These are phyloP conservation scores for Drosophila bocki DNA, from an alignment of 1,140 invertebrate species.

Conservation along the genomic window DNA sequence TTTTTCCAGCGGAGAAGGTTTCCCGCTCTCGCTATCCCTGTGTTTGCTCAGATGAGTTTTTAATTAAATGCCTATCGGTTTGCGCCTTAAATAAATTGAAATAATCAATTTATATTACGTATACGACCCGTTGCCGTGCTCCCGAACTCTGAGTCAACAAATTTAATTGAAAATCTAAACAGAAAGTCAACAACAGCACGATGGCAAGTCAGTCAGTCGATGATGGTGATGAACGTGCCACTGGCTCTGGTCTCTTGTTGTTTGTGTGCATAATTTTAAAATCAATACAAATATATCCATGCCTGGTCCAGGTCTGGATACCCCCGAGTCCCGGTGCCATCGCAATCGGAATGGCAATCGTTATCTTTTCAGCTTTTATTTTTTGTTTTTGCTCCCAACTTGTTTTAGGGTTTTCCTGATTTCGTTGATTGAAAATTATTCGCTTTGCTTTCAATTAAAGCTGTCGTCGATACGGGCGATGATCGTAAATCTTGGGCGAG, in stretches of 20 bases:
- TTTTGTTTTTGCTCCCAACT: constrained; percentile 10
- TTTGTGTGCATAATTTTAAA: constrained; percentile 85
- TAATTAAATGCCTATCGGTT: constrained; percentile 82
- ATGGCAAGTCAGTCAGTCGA: constrained; percentile 49
- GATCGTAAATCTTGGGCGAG: constrained; percentile 68
- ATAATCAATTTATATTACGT: constrained; percentile 83
- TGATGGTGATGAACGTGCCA: constrained; percentile 47
- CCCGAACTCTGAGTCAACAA: constrained; percentile 70
- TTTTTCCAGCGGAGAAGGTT: neutral
- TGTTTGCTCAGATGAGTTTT: constrained; percentile 82
- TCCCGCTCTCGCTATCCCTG: neutral
- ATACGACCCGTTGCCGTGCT: constrained; percentile 46
- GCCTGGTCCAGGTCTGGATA: constrained; percentile 32
- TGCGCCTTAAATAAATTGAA: constrained; percentile 82
- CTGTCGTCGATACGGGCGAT: constrained; percentile 62
- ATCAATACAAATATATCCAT: constrained; percentile 84
- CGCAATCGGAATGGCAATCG: constrained; percentile 3
- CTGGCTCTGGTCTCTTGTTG: constrained; percentile 50
- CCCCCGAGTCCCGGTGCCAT: neutral
- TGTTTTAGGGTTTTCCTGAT: constrained; percentile 44
- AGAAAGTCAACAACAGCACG: constrained; percentile 75
- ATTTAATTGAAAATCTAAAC: constrained; percentile 85
- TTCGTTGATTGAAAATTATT: constrained; percentile 75
- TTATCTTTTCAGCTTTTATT: constrained; percentile 30
- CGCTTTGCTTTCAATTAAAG: constrained; percentile 81